A percentile compares a stretch with the other conserved stretches of the same genome.
phyloP scores from a whole-genome alignment of 2,113 vertebrate genomes.

The Phoenicopterus ruber region DNA sequence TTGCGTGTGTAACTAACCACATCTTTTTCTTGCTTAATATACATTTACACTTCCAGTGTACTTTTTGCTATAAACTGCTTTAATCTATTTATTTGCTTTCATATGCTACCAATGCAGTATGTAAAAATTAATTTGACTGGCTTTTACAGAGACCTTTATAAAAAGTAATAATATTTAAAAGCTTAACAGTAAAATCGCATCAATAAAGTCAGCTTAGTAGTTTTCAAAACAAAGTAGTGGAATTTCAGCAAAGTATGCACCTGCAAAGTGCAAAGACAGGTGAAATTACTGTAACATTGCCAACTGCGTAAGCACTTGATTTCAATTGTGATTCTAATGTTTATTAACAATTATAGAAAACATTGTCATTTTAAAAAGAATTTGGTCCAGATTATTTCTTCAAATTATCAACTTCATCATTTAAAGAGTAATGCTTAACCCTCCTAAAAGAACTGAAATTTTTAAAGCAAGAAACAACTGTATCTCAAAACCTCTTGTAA shows the following conservation, averaged over 20 bases:
- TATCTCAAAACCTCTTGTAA: not conserved
- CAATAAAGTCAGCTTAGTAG: not conserved
- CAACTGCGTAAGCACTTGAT: fast-evolving
- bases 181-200: not conserved
- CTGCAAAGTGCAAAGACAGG: not conserved
- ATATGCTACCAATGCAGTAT: not conserved
- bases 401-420: not conserved
- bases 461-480: not conserved
- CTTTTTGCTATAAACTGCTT: not conserved
- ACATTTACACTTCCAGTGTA: not conserved
- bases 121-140: not conserved
- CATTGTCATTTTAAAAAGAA: fast-evolving
- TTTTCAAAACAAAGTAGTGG: not conserved
- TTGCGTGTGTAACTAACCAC: not conserved
- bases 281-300: not conserved
- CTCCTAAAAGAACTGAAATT: not conserved
- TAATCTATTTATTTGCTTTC: not conserved
- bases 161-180: not conserved
- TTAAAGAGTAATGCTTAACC: not conserved
- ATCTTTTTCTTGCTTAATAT: not conserved
- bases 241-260: not conserved
- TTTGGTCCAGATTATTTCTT: not conserved
- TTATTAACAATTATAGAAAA: not conserved
- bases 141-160: not conserved
- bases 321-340: not conserved